These are phyloP conservation scores for Poecilia velifera DNA, from an alignment of 2,797 vertebrate genomes.

Conservation along the genomic window DNA sequence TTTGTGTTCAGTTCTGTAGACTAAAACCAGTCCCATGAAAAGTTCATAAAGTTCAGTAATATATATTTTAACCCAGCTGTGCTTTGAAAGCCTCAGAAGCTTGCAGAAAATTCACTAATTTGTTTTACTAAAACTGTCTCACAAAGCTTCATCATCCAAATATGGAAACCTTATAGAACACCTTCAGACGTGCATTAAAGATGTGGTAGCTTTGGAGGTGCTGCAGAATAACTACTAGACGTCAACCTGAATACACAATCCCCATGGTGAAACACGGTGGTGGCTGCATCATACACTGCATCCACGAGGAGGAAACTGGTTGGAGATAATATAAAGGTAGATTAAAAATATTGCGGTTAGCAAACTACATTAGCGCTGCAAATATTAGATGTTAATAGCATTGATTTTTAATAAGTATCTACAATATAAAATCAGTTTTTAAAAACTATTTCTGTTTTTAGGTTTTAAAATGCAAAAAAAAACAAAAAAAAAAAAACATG, in stretches of 20 bases:
- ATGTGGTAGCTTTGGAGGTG: background rate
- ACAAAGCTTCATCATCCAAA: background rate
- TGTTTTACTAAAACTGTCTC: no score
- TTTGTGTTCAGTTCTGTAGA: no score
- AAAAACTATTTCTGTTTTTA: no score
- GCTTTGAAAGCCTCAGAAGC: background rate
- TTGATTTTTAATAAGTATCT: no score
- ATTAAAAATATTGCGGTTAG: background rate
- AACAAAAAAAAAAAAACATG: no score
- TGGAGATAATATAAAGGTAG: background rate
- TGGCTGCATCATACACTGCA: background rate
- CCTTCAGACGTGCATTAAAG: background rate
- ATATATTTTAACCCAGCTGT: background rate
- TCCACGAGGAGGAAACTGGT: background rate
- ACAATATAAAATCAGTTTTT: no score
- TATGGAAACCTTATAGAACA: background rate
- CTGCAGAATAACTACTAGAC: background rate
- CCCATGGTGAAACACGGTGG: background rate
- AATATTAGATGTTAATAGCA: no score
- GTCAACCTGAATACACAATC: background rate
- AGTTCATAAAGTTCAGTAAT: background rate
- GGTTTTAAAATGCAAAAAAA: no score
- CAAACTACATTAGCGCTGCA: no score
- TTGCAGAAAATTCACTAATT: no score
- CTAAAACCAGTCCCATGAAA: background rate